Evolutionary conservation across 2,888 invertebrate genomes (phyloP), one percentile per base, ranked within the genome.

Genomic region (Leptinotarsa tumamoca): DNA sequence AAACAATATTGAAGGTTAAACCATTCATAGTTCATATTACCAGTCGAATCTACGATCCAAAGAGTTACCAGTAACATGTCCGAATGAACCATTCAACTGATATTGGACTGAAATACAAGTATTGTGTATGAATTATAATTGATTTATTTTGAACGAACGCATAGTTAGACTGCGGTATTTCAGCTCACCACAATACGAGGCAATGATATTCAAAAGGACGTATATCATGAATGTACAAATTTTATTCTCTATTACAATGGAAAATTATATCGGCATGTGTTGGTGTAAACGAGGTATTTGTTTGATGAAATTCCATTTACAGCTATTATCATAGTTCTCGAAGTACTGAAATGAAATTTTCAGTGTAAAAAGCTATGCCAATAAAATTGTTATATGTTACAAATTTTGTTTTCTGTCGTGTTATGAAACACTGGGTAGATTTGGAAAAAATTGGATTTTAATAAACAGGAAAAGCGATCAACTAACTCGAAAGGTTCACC

Each of bases 221-320:
- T 63, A 33, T 63, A 63, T n/a, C 43, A 33, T n/a, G 63, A 43
- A 17, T n/a, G 21, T 15, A 21, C 58, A 23, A 33, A n/a, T 63
- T 63, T 63, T 43, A 63, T 63, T 63, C 2, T 27, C 14, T 5
- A 63, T n/a, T n/a, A 43, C 63, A 63, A 33, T n/a, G 33, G 63
- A 63, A 63, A 63, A 63, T 43, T 33, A 63, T 63, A 63, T 43
- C 17, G 4, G 43, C 43, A 61, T 27, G 63, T 7, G 63, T n/a
- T 43, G n/a, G 27, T 63, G 63, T 27, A 10, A 43, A 63, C 63
- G 43, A 63, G 63, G 33, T 33, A 43, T 63, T 63, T 43, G 43
- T 63, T 7, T 33, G 13, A 63, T 63, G 33, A n/a, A 63, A 27
- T 27, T 14, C 27, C 5, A 17, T 43, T 63, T 33, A 2, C 43